Percentiles rank a stretch among this genome's conserved stretches.
Conservation (phyloP, 2,888 invertebrate species). For the Drosophila meridiana region DNA sequence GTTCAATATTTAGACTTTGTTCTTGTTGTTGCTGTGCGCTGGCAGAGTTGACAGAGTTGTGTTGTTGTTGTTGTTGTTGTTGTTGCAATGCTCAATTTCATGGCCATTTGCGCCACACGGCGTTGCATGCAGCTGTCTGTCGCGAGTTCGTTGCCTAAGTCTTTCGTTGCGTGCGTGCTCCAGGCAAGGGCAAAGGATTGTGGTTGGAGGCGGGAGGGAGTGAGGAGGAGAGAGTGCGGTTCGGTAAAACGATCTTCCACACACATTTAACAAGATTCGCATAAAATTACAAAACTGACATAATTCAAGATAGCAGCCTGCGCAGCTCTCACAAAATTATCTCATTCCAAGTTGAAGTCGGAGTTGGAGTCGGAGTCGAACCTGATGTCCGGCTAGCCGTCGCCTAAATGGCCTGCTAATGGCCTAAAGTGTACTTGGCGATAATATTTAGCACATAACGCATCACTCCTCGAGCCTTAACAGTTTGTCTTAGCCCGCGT, state of each 20-base stretch:
- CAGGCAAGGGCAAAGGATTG: background rate
- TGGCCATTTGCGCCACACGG: slow-evolving; percentile 35
- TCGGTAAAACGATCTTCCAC: slow-evolving; percentile 20
- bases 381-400: slow-evolving; percentile 19
- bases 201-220: background rate
- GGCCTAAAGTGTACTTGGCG: slow-evolving; percentile 81
- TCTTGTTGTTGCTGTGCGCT: background rate
- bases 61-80: slow-evolving; percentile 11
- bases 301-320: slow-evolving; percentile 81
- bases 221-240: background rate
- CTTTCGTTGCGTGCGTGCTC: slow-evolving; percentile 63
- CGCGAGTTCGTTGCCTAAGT: slow-evolving; percentile 72
- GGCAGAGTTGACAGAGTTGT: slow-evolving; percentile 34
- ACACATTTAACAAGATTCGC: slow-evolving; percentile 75
- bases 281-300: slow-evolving; percentile 82
- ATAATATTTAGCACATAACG: slow-evolving; percentile 74
- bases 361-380: background rate
- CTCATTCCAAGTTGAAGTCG: slow-evolving; percentile 42
- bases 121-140: slow-evolving; percentile 54
- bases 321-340: slow-evolving; percentile 66
- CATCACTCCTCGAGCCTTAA: slow-evolving; percentile 59
- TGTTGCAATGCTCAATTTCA: slow-evolving; percentile 39
- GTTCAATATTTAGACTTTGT: slow-evolving; percentile 7
- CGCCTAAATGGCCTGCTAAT: slow-evolving; percentile 80
- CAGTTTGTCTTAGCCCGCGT: slow-evolving; percentile 10